Conservation (phyloP, 2,888 invertebrate species). For the Bombylius discolor region DNA sequence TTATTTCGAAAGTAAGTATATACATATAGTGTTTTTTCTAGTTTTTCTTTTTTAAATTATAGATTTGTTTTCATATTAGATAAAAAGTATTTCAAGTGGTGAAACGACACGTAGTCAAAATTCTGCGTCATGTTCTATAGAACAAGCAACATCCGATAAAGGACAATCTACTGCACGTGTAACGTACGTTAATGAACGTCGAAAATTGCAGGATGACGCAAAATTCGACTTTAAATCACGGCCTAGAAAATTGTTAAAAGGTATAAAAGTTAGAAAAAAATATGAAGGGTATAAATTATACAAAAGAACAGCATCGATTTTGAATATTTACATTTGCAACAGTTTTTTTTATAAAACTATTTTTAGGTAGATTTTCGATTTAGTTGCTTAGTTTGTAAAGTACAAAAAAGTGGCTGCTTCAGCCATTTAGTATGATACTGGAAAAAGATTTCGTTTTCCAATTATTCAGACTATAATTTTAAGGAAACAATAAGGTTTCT, state of each 20-base stretch:
- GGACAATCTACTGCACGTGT: slow-evolving; percentile 29
- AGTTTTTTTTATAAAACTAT: no score
- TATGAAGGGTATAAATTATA: no score
- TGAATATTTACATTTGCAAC: no score
- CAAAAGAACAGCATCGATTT: no score
- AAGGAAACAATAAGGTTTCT: no score
- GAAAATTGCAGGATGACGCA: slow-evolving; percentile 28
- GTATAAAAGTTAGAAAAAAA: slow-evolving; percentile 17
- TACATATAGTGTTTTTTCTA: background rate
- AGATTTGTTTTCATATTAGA: slow-evolving; percentile 16
- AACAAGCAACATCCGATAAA: slow-evolving; percentile 32
- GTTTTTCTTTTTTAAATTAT: background rate
- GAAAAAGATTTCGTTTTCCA: no score
- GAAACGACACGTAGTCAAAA: slow-evolving; percentile 33
- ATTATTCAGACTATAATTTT: no score
- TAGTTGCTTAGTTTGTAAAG: no score
- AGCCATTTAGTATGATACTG: no score
- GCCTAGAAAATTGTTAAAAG: slow-evolving; percentile 34
- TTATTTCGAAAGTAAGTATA: slow-evolving; percentile 29
- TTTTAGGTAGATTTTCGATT: no score
- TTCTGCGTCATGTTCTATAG: slow-evolving; percentile 34
- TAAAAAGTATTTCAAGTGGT: slow-evolving; percentile 35
- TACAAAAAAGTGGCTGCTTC: no score
- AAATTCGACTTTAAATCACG: slow-evolving; percentile 33
- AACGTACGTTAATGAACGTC: slow-evolving; percentile 34